Evolutionary conservation across 2,797 vertebrate species (phyloP), one percentile per base, ranked within the genome.

Genomic region (Lutjanus argentimaculatus): DNA sequence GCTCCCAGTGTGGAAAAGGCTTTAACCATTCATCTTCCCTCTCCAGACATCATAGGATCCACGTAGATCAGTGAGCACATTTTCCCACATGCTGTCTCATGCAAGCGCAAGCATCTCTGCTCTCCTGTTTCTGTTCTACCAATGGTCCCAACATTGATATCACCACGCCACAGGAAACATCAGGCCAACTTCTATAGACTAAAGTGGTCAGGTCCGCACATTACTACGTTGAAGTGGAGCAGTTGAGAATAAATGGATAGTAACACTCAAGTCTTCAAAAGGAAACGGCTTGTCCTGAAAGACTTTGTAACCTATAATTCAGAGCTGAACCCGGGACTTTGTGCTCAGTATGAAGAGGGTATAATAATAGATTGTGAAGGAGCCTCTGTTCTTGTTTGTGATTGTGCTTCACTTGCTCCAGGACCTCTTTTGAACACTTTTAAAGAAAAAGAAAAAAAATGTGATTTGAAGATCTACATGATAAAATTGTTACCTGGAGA

Each of bases 21-120:
- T 97, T 97, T 90, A 97, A 96, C 86, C 96, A 96, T 93, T 97
- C 96, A 48, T 97, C 96, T 7, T 96, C 96, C 53, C 94, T 97
- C 70, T 95, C 95, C 65, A 94, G 96, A 91, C 96, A 97, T 89
- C 95, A 96, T 74, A 94, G 95, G 86, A 95, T 94, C 92, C 96
- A 96, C 36, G 92, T 95, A 77, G 91, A 94, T 81, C 95, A 96
- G 89, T 94, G 91, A 94, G 89, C 81, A 7, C 74, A 56, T 45
- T 52, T 59, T 66, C 52, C 57, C 42, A 71, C 16, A 70, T 59
- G 56, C n/a, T 75, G 43, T 77, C 82, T 63, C 82, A 75, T 82
- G 53, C 70, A 79, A 85, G 42, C 8, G 19, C 76, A 79, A 67
- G 64, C 73, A 70, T 40, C 73, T 56, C 48, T 7, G 40, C 73